Conservation (phyloP, 2,113 vertebrate genomes). For the Chinchilla lanigera region DNA sequence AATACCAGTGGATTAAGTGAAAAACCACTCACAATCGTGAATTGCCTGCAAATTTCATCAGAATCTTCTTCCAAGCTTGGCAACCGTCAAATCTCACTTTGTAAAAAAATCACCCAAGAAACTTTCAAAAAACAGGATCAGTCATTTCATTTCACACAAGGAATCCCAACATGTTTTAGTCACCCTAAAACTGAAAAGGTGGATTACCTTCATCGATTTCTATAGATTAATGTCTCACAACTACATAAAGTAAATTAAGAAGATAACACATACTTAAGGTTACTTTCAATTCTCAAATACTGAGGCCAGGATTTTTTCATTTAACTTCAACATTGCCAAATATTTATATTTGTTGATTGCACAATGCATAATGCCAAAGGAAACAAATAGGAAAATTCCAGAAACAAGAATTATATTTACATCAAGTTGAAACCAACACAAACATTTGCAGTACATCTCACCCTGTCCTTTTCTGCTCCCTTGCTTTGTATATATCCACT, state of each 20-base stretch:
- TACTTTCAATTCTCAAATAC: slow-evolving; percentile 47
- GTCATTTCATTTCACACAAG: slow-evolving; percentile 34
- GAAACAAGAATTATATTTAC: background rate
- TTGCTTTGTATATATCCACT: background rate
- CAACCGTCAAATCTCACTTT: background rate
- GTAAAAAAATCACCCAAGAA: slow-evolving; percentile 28
- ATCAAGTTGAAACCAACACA: background rate
- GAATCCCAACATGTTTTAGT: background rate
- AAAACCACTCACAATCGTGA: background rate
- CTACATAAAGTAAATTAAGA: slow-evolving; percentile 29
- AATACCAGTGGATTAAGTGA: slow-evolving; percentile 25
- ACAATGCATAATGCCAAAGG: background rate
- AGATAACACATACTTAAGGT: background rate
- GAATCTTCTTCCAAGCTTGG: slow-evolving; percentile 9
- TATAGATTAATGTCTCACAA: background rate
- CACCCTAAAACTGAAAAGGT: background rate
- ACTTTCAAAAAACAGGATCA: background rate
- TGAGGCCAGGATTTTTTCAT: background rate
- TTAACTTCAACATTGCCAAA: background rate
- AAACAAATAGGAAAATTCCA: slow-evolving; percentile 33
- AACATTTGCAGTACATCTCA: background rate
- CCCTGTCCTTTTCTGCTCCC: background rate
- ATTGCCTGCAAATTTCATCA: slow-evolving; percentile 43
- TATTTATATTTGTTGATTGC: background rate
- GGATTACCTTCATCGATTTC: background rate